Evolutionary conservation across 2,113 vertebrate genomes (phyloP), one percentile per base, ranked within the genome.

Genomic region (Nyctereutes procyonoides): DNA sequence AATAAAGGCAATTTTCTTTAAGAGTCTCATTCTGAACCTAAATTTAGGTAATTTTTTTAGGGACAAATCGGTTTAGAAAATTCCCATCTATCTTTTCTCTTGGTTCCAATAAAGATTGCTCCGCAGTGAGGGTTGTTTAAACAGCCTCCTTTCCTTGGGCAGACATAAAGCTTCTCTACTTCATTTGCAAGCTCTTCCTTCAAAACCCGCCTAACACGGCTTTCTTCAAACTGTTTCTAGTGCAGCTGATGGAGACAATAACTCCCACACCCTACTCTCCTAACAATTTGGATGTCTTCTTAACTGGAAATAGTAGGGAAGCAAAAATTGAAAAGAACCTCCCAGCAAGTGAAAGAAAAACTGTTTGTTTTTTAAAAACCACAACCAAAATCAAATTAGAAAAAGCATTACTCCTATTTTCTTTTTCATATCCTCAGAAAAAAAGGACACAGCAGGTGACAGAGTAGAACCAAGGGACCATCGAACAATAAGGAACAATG

Each of bases 1-100:
- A 95, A 79, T 48, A 95, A 60, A 63, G 48, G 43, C 81, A 80
- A 48, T 93, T 81, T 88, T 89, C n/a, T 38, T 48, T 48, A 56
- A 92, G 26, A 48, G 30, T 60, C 43, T 82, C 43, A 92, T 93
- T 94, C 73, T 48, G 12, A 20, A 95, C 6, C 30, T 93, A 92
- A 95, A 92, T 20, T 65, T 93, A 17, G 6, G 38, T 76, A 71
- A 88, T 62, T 58, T 84, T 90, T 89, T 35, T 73, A 90, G 30
- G 51, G 16, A 56, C 26, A 65, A 77, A 81, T 55, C 53, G 24
- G 43, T 71, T 85, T 56, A 80, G 11, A 38, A 24, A 88, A 81
- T 16, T 93, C 8, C 20, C 30, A 55, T 82, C 73, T 90, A 3
- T 80, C 12, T 53, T 48, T 90, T 48, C 20, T 77, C 48, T 73